These are phyloP conservation scores for Aricia agestis DNA, from an alignment of 1,140 invertebrate species.

Conservation along the genomic window DNA sequence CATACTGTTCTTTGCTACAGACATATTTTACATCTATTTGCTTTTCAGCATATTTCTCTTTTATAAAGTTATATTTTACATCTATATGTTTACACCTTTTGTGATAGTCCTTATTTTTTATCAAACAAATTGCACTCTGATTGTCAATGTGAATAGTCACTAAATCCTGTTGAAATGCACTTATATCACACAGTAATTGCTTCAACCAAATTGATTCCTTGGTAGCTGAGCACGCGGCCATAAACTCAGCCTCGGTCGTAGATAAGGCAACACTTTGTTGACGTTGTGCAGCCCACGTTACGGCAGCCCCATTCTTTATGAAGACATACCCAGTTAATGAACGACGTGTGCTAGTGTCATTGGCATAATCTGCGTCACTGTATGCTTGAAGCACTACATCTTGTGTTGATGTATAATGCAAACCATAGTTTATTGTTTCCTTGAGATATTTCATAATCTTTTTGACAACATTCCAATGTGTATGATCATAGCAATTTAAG, in stretches of 20 bases:
- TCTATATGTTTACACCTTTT: conserved; percentile 36
- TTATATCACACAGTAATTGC: conserved; percentile 29
- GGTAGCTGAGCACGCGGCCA: background rate
- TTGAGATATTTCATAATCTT: conserved; percentile 45
- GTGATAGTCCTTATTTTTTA: conserved; percentile 33
- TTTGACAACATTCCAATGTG: conserved; percentile 44
- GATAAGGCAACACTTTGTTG: conserved; percentile 66
- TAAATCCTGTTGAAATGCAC: conserved; percentile 33
- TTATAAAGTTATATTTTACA: conserved; percentile 32
- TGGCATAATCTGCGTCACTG: conserved; percentile 16
- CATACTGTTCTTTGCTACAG: no score
- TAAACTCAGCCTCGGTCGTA: conserved; percentile 51
- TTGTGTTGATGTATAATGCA: conserved; percentile 31
- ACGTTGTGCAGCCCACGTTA: conserved; percentile 60
- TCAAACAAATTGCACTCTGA: conserved; percentile 37
- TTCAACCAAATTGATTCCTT: conserved; percentile 8
- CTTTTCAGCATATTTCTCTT: no score
- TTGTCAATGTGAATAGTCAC: conserved; percentile 32
- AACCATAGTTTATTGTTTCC: conserved; percentile 36
- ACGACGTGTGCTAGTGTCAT: conserved; percentile 35
- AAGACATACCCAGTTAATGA: conserved; percentile 54
- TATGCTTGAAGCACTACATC: background rate
- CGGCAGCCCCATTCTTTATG: conserved; percentile 34
- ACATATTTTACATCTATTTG: no score
- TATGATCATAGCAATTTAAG: conserved; percentile 35